Evolutionary conservation across 2,113 vertebrate genomes (phyloP).

Genomic region (Laterallus jamaicensis): DNA sequence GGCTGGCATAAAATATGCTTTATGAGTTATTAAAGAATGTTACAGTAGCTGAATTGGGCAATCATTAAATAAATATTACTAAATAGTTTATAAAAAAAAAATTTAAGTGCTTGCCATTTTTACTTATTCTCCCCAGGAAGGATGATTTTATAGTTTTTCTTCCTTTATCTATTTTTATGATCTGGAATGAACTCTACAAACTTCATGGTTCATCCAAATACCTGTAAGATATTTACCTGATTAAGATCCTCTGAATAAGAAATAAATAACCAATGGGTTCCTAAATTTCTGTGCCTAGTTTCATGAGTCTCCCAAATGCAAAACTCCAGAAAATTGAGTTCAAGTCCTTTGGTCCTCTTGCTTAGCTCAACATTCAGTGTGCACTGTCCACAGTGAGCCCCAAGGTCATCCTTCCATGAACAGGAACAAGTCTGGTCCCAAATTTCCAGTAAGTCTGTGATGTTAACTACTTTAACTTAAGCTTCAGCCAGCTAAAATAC

Average conservation of each 20-base stretch:
- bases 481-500: not conserved
- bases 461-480: not conserved
- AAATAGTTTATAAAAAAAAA: conserved; percentile 57
- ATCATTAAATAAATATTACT: conserved; percentile 67
- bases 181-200: not conserved
- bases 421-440: not conserved
- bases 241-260: not conserved
- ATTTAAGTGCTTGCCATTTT: conserved; percentile 7
- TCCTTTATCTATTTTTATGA: not conserved
- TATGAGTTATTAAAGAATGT: conserved; percentile 62
- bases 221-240: not conserved
- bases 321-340: not conserved
- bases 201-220: not conserved
- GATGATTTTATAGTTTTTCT: not conserved
- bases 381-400: not conserved
- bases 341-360: not conserved
- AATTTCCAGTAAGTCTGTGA: not conserved
- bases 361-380: not conserved
- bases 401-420: not conserved
- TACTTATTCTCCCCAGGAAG: not conserved
- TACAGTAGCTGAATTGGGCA: conserved; percentile 29
- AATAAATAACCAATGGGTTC: not conserved
- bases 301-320: not conserved
- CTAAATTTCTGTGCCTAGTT: not conserved
- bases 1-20: conserved; percentile 37